Evolutionary conservation across 2,113 vertebrate species (phyloP), one percentile per base, ranked within the genome.

Genomic region (Sapajus apella): DNA sequence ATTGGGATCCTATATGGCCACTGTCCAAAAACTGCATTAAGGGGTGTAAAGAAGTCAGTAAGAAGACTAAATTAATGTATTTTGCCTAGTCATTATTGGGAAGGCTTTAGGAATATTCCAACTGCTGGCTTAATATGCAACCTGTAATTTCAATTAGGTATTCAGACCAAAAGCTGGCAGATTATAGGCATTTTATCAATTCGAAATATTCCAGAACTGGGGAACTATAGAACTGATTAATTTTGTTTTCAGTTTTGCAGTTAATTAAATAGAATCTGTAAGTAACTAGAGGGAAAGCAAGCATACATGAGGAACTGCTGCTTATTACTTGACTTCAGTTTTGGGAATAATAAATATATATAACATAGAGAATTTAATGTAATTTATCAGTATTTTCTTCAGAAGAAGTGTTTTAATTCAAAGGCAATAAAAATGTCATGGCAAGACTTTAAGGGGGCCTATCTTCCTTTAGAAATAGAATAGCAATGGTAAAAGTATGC

Each of bases 1-100:
- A 87, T 93, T 87, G 80, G 95, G 10, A 95, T 84, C 32, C 77
- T 40, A 89, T 58, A 20, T 97, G 95, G 94, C 94, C 50, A 52
- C 16, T 85, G 35, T 97, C 96, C 94, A 97, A 96, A 96, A 97
- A 75, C 52, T 95, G 37, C 96, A 97, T 97, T 98, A 97, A 96
- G 76, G 47, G 0, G 75, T 93, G 61, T 80, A 96, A 97, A 96
- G 93, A 95, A 97, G 20, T 88, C 76, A 6, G 27, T 91, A 89
- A 35, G 61, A 96, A 95, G 20, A 76, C 55, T 89, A 96, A 95
- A 88, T 97, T 90, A 94, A 96, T 96, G 76, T 47, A 23, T 89
- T 96, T 94, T 94, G 43, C 55, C 77, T 80, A 91, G 79, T 89
- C 95, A 93, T 85, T 93, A 77, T 52, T 80, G 68, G 76, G 68